Conservation (phyloP, 2,888 invertebrate species). For the Iphiclides podalirius region DNA sequence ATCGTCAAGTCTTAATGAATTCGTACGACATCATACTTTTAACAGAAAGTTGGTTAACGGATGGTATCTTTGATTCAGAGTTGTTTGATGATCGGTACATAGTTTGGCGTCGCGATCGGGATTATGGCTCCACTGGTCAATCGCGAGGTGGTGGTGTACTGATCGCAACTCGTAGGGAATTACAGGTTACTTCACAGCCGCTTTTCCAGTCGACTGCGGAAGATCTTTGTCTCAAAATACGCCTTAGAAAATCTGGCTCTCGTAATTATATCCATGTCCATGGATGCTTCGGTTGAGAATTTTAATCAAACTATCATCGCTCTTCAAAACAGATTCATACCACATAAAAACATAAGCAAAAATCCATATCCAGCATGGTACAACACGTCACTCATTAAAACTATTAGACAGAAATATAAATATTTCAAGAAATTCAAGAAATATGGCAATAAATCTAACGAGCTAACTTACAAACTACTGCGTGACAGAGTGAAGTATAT, state of each 20-base stretch:
- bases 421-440: neutral
- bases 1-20: neutral
- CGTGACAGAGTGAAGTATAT: neutral
- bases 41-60: neutral
- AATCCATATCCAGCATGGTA: neutral
- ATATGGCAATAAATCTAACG: neutral
- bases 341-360: neutral
- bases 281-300: neutral
- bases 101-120: constrained; percentile 3
- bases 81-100: neutral
- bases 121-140: neutral
- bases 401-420: neutral
- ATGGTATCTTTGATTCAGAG: neutral
- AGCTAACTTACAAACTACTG: neutral
- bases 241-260: neutral
- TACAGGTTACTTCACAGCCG: neutral
- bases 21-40: neutral
- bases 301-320: neutral
- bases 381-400: neutral
- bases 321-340: neutral
- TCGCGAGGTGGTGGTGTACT: constrained; percentile 6
- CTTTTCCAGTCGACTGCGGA: neutral
- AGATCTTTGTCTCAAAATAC: neutral
- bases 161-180: constrained; percentile 9
- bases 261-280: neutral